A percentile compares a stretch with the other conserved stretches of the same genome.
Evolutionary conservation across 2,113 vertebrate genomes (phyloP).

Genomic region (Rhagologus leucostigma): DNA sequence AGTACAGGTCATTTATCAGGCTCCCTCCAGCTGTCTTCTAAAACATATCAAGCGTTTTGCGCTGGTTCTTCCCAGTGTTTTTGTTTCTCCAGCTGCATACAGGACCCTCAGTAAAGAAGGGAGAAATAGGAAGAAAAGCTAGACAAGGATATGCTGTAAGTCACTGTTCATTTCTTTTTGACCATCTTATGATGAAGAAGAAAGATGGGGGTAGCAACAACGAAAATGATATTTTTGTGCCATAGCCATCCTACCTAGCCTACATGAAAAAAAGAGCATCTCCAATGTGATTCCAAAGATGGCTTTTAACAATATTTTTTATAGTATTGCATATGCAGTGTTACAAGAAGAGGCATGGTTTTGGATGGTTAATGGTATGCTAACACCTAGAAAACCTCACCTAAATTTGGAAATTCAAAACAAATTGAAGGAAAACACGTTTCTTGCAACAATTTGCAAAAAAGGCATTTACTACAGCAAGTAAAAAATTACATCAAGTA

Average conservation of each 20-base stretch:
- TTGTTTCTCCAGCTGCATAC: not conserved
- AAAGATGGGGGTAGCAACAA: not conserved
- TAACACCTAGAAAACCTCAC: not conserved
- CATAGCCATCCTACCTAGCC: not conserved
- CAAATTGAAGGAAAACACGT: rapidly evolving
- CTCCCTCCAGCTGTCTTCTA: not conserved
- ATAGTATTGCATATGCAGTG: not conserved
- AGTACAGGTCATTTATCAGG: not conserved
- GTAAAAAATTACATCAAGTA: not conserved
- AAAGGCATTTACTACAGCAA: not conserved
- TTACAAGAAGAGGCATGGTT: not conserved
- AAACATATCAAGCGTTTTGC: not conserved
- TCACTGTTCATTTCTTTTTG: not conserved
- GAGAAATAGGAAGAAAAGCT: not conserved
- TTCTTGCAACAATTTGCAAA: not conserved
- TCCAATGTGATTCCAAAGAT: not conserved
- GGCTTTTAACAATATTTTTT: not conserved
- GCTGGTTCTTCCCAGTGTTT: not conserved
- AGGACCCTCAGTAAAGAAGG: not conserved
- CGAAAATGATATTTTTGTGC: not conserved
- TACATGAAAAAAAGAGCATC: not conserved
- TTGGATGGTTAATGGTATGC: not conserved
- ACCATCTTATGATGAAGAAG: not conserved
- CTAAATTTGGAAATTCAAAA: not conserved
- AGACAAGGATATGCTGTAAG: not conserved